A percentile compares a stretch with the other conserved stretches of the same genome.
Conservation (phyloP, 2,113 vertebrate genomes). For the Phalacrocorax carbo region DNA sequence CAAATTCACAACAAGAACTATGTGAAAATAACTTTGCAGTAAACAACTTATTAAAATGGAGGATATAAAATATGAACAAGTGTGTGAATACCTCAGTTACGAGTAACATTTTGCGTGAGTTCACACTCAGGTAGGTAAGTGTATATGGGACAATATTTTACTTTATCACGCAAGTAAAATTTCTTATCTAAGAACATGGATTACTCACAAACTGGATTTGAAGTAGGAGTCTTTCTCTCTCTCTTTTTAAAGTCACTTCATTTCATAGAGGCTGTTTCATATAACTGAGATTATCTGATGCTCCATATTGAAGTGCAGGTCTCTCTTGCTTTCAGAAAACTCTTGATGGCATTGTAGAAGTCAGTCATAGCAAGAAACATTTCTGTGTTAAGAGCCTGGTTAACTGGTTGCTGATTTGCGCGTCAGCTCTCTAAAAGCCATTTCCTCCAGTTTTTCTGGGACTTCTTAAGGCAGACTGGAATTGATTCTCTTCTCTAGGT, state of each 20-base stretch:
- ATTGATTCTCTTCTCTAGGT: not conserved
- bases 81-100: not conserved
- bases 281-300: not conserved
- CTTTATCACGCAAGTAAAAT: not conserved
- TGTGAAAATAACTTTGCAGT: not conserved
- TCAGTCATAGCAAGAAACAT: not conserved
- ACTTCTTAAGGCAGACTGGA: not conserved
- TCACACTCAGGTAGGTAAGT: not conserved
- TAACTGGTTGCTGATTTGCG: not conserved
- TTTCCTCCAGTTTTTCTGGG: not conserved
- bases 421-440: not conserved
- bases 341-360: not conserved
- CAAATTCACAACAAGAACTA: not conserved
- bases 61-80: not conserved
- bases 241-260: not conserved
- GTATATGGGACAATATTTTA: not conserved
- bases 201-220: not conserved
- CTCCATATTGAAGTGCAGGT: not conserved
- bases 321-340: not conserved
- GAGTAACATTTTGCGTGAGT: not conserved
- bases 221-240: not conserved
- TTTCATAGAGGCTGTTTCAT: not conserved
- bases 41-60: not conserved
- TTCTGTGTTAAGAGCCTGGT: not conserved
- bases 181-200: not conserved